phyloP scores from a whole-genome alignment of 2,113 vertebrate species.

The Nerophis ophidion region DNA sequence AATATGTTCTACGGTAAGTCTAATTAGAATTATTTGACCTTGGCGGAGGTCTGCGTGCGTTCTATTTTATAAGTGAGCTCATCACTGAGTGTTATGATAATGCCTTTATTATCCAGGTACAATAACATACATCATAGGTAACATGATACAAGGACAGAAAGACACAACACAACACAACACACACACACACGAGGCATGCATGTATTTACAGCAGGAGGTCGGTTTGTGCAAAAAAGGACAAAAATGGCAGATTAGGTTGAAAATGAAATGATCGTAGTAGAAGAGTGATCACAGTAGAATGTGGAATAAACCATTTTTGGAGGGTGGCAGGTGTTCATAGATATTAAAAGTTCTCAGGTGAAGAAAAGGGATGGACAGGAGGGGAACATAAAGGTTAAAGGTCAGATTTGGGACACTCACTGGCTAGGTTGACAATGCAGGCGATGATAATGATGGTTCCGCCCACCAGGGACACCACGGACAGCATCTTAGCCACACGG shows the following conservation, averaged over 20 bases:
- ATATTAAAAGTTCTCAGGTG: neutral
- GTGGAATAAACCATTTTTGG: neutral
- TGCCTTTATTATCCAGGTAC: conserved; percentile 47
- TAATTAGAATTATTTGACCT: neutral
- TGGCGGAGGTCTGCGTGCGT: neutral
- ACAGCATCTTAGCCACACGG: conserved; percentile 84
- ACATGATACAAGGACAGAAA: conserved; percentile 26
- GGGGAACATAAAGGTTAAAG: conserved; percentile 43
- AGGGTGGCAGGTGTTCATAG: neutral
- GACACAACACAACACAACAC: conserved; percentile 25
- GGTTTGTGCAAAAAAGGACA: conserved; percentile 11
- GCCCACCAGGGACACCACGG: conserved; percentile 81
- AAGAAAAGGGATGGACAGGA: neutral
- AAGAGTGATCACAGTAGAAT: neutral
- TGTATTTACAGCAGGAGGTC: conserved; percentile 24
- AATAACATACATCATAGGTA: conserved; percentile 8
- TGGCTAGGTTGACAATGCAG: conserved; percentile 84
- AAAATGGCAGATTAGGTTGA: conserved; percentile 6
- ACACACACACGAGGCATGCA: conserved; percentile 42
- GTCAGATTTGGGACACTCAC: conserved; percentile 73
- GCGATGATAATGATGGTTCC: conserved; percentile 84
- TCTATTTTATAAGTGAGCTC: conserved; percentile 27
- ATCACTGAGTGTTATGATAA: conserved; percentile 49
- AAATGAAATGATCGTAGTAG: neutral
- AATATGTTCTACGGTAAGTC: too few species aligned